phyloP scores from a whole-genome alignment of 1,140 invertebrate genomes.

The Cryptotermes secundus region DNA sequence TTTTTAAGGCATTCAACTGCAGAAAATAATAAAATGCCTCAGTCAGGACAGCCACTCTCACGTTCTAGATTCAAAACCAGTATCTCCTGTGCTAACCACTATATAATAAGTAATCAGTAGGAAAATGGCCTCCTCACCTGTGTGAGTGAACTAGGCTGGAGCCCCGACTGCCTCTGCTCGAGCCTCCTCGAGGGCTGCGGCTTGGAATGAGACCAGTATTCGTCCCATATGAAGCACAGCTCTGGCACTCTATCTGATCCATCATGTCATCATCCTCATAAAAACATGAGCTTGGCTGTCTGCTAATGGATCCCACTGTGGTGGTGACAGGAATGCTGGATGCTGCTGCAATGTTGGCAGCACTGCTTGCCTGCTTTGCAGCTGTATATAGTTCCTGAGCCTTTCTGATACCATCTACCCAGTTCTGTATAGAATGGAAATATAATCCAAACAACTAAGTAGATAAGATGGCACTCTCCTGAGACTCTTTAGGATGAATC shows the following conservation, averaged over 20 bases:
- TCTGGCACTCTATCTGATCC: conserved; percentile 40
- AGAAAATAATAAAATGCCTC: no score
- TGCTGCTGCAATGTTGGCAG: conserved; percentile 28
- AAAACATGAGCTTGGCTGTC: conserved; percentile 39
- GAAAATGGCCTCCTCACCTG: conserved; percentile 40
- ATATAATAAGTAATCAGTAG: background rate
- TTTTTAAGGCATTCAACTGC: no score
- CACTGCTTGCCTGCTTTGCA: conserved; percentile 52
- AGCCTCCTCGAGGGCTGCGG: conserved; percentile 43
- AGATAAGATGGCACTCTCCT: no score
- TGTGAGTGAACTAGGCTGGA: conserved; percentile 48
- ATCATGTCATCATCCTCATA: conserved; percentile 47
- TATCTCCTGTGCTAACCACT: background rate
- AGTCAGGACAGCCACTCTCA: no score
- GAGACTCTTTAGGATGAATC: no score
- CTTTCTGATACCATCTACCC: conserved; percentile 64
- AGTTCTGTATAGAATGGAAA: conserved; percentile 49
- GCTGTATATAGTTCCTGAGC: conserved; percentile 63
- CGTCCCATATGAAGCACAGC: conserved; percentile 21
- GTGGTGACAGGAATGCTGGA: background rate
- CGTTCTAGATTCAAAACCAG: no score
- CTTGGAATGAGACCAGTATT: conserved; percentile 41
- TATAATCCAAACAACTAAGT: background rate
- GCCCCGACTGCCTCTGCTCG: conserved; percentile 44
- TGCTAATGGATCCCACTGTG: conserved; percentile 29